Conservation (phyloP, 2,888 invertebrate species). For the Apantesis nais region DNA sequence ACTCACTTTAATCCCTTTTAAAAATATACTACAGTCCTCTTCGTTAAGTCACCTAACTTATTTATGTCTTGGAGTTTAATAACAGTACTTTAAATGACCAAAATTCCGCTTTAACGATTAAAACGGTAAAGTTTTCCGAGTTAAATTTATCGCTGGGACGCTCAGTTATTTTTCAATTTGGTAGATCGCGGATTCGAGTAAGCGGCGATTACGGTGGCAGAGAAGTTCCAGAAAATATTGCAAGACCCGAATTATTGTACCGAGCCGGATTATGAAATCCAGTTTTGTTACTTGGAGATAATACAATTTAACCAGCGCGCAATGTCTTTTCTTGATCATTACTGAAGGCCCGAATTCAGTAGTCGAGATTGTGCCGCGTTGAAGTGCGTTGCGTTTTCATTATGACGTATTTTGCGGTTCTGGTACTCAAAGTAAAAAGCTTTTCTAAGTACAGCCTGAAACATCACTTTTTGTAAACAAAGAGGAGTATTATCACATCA, state of each 20-base stretch:
- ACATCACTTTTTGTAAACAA: not conserved
- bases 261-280: conserved; percentile 28
- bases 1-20: conserved; percentile 35
- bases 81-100: conserved; percentile 64
- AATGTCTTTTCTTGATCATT: conserved; percentile 21
- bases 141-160: conserved; percentile 73
- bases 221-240: conserved; percentile 63
- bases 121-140: conserved; percentile 62
- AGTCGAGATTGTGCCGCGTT: conserved; percentile 11
- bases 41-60: conserved; percentile 49
- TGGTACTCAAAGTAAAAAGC: conserved; percentile 4
- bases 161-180: conserved; percentile 84
- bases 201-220: conserved; percentile 64
- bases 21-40: conserved; percentile 38
- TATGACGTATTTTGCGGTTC: conserved; percentile 4
- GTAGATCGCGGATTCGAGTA: conserved; percentile 67
- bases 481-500: conserved; percentile 5
- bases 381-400: conserved; percentile 1
- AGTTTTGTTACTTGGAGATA: conserved; percentile 26
- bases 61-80: conserved; percentile 60
- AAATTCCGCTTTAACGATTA: conserved; percentile 69
- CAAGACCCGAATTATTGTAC: conserved; percentile 35
- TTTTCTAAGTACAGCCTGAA: not conserved
- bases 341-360: not conserved
- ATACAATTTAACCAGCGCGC: conserved; percentile 17